Evolutionary conservation across 2,797 vertebrate genomes (phyloP).

Genomic region (Karalla daura): DNA sequence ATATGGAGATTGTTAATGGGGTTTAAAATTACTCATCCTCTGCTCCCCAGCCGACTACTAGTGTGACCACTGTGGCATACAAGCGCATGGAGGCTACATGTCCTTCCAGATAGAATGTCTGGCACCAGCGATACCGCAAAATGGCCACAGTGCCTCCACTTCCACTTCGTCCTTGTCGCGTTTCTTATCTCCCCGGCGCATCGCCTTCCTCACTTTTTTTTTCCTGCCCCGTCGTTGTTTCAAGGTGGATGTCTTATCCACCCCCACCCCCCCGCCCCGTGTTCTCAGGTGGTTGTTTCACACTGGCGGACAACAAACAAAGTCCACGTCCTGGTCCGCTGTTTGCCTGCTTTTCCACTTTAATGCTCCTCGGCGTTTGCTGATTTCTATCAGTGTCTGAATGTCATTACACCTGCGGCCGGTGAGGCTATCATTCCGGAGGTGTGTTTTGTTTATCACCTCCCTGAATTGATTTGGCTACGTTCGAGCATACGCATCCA

Average conservation of each 20-base stretch:
- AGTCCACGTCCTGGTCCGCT: background rate
- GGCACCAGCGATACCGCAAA: constrained; percentile 77
- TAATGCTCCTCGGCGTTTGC: constrained; percentile 59
- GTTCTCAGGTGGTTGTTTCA: constrained; percentile 54
- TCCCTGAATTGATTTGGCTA: constrained; percentile 59
- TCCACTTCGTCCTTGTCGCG: constrained; percentile 61
- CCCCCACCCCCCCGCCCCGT: constrained; percentile 34
- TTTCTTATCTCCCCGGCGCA: constrained; percentile 55
- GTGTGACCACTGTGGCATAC: constrained; percentile 78
- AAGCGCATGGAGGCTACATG: constrained; percentile 71
- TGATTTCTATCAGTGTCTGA: constrained; percentile 71
- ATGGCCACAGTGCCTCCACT: constrained; percentile 67
- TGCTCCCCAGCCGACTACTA: constrained; percentile 75
- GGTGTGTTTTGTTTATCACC: constrained; percentile 65
- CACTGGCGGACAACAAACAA: constrained; percentile 8
- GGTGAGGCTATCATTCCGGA: constrained; percentile 43
- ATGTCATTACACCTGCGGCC: constrained; percentile 63
- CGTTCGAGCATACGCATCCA: constrained; percentile 38
- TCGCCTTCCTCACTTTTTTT: constrained; percentile 62
- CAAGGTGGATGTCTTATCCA: constrained; percentile 56
- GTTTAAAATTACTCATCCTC: constrained; percentile 86
- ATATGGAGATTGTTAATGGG: constrained; percentile 88
- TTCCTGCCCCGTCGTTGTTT: too few relatives aligned
- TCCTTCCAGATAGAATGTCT: constrained; percentile 78
- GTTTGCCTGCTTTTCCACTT: constrained; percentile 54